These are phyloP conservation scores for Dasyornis broadbenti DNA, from an alignment of 2,113 vertebrate species.

Conservation along the genomic window DNA sequence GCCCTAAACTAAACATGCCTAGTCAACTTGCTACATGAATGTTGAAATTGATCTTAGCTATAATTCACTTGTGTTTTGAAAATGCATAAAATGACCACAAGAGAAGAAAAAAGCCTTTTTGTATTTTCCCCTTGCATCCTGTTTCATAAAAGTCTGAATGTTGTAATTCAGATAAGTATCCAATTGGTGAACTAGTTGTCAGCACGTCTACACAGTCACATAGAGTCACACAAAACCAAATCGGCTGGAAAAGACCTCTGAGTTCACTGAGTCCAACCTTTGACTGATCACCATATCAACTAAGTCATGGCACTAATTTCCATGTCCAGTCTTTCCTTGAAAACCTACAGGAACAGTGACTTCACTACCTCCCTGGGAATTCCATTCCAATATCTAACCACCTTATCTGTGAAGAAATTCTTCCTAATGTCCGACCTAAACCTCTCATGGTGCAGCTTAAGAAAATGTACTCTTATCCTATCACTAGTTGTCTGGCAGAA, in stretches of 20 bases:
- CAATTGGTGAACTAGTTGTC: background rate
- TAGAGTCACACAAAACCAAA: background rate
- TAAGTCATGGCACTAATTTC: background rate
- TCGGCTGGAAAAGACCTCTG: background rate
- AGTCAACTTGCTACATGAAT: fast-evolving
- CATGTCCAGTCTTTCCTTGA: background rate
- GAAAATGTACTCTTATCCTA: background rate
- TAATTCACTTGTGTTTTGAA: background rate
- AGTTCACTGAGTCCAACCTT: background rate
- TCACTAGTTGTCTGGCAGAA: background rate
- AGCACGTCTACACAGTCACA: background rate
- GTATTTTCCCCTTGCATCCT: background rate
- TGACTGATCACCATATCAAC: background rate
- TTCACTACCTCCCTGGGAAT: background rate
- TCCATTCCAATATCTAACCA: background rate
- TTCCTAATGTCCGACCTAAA: background rate
- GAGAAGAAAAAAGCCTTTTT: background rate
- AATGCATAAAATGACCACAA: background rate
- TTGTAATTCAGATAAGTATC: background rate
- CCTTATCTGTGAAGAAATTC: background rate
- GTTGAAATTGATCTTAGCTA: background rate
- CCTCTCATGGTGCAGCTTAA: fast-evolving
- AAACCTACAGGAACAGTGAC: too few relatives aligned
- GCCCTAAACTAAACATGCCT: background rate
- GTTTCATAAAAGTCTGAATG: background rate